These are phyloP conservation scores for Syngnathus acus DNA, from an alignment of 2,797 vertebrate species.

Conservation along the genomic window DNA sequence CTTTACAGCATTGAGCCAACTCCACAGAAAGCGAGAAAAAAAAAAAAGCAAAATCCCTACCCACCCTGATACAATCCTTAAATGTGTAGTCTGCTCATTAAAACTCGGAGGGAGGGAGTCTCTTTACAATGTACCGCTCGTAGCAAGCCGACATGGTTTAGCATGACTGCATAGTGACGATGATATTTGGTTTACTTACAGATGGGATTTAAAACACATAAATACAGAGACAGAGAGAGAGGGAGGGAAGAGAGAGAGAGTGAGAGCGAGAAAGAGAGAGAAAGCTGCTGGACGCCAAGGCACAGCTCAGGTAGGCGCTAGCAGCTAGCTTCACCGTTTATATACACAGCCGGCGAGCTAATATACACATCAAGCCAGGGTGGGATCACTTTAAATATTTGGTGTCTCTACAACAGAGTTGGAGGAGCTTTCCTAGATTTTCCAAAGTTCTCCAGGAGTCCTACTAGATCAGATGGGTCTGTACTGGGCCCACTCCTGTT, in stretches of 20 bases:
- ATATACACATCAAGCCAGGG: conserved; percentile 53
- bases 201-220: conserved; percentile 43
- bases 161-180: conserved; percentile 77
- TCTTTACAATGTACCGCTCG: conserved; percentile 9
- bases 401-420: conserved; percentile 12
- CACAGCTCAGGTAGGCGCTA: conserved; percentile 29
- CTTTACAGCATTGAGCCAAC: conserved; percentile 68
- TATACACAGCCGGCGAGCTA: conserved; percentile 44
- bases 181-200: conserved; percentile 78
- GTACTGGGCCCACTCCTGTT: neutral
- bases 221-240: neutral
- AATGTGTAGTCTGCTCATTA: conserved; percentile 69
- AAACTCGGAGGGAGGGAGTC: conserved; percentile 32
- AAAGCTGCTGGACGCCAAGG: conserved; percentile 25
- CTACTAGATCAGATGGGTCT: neutral
- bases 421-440: neutral
- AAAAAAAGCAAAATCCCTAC: conserved; percentile 27
- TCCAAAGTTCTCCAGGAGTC: neutral
- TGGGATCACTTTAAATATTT: conserved; percentile 43
- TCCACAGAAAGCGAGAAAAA: neutral
- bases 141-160: conserved; percentile 59
- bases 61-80: conserved; percentile 71
- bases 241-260: neutral
- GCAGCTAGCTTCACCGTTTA: conserved; percentile 31
- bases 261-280: conserved; percentile 7